Conservation (phyloP, 2,113 vertebrate genomes). For the Bolborhynchus lineola region DNA sequence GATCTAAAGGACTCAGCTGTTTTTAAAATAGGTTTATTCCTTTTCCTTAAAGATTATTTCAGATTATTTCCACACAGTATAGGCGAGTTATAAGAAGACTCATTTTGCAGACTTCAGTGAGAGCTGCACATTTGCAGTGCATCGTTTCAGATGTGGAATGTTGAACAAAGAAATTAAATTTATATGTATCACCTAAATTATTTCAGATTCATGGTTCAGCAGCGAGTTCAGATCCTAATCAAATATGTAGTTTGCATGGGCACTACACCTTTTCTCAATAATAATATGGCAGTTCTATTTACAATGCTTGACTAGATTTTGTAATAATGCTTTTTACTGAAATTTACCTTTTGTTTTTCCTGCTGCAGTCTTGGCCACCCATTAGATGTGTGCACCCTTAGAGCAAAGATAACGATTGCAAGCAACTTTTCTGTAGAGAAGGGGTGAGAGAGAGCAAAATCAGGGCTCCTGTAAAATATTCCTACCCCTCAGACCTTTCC, state of each 20-base stretch:
- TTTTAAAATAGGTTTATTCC: constrained; percentile 80
- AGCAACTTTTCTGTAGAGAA: not conserved
- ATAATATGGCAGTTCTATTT: constrained; percentile 72
- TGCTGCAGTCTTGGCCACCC: not conserved
- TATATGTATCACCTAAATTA: constrained; percentile 81
- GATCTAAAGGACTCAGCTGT: constrained; percentile 80
- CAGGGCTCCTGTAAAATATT: not conserved
- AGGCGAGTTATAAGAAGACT: constrained; percentile 73
- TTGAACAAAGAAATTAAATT: constrained; percentile 84
- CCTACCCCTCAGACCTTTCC: not conserved
- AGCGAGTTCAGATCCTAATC: constrained; percentile 79
- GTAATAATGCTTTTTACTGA: constrained; percentile 60
- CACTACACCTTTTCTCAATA: constrained; percentile 72
- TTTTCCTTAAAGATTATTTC: constrained; percentile 73
- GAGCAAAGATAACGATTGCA: constrained; percentile 2
- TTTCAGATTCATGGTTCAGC: constrained; percentile 81
- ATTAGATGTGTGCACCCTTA: not conserved
- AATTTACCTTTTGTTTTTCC: constrained; percentile 58
- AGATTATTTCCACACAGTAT: constrained; percentile 78
- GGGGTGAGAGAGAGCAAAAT: not conserved
- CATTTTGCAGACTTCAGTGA: constrained; percentile 70
- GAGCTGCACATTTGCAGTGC: constrained; percentile 68
- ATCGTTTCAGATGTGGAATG: constrained; percentile 72
- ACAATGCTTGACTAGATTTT: constrained; percentile 71
- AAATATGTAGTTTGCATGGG: constrained; percentile 78